phyloP scores from a whole-genome alignment of 1,140 invertebrate genomes.

The Drosophila repleta region DNA sequence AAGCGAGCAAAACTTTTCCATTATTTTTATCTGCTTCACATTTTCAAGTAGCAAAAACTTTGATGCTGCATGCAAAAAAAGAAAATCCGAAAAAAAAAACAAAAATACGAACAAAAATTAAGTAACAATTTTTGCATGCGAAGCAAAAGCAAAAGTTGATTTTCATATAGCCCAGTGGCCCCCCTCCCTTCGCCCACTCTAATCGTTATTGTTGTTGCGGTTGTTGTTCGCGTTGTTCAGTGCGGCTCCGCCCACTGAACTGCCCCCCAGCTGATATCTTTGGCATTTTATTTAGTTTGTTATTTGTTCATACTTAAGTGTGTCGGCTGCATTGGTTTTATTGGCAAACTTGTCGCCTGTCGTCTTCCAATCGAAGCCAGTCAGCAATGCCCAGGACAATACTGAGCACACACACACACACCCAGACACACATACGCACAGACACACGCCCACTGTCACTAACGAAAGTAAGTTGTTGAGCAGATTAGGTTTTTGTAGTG shows the following conservation, averaged over 20 bases:
- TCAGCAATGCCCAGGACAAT: conserved; percentile 76
- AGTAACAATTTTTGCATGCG: conserved; percentile 69
- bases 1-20: conserved; percentile 71
- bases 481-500: conserved; percentile 76
- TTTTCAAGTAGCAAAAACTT: conserved; percentile 75
- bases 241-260: conserved; percentile 43
- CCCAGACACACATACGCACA: conserved; percentile 16
- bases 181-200: conserved; percentile 11
- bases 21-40: conserved; percentile 81
- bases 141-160: conserved; percentile 74
- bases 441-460: conserved; percentile 20
- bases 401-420: conserved; percentile 33
- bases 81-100: conserved; percentile 19
- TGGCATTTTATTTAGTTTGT: conserved; percentile 79
- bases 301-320: conserved; percentile 82
- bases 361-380: conserved; percentile 73
- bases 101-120: conserved; percentile 69
- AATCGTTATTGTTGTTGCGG: conserved; percentile 63
- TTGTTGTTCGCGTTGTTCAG: conserved; percentile 23
- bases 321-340: conserved; percentile 80
- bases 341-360: conserved; percentile 78
- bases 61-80: conserved; percentile 71
- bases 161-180: conserved; percentile 63
- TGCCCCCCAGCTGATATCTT: conserved; percentile 54
- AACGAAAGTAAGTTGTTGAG: conserved; percentile 77